A percentile compares a stretch with the other conserved stretches of the same genome.
Conservation (phyloP, 2,113 vertebrate genomes). For the Triplophysa tibetana region DNA sequence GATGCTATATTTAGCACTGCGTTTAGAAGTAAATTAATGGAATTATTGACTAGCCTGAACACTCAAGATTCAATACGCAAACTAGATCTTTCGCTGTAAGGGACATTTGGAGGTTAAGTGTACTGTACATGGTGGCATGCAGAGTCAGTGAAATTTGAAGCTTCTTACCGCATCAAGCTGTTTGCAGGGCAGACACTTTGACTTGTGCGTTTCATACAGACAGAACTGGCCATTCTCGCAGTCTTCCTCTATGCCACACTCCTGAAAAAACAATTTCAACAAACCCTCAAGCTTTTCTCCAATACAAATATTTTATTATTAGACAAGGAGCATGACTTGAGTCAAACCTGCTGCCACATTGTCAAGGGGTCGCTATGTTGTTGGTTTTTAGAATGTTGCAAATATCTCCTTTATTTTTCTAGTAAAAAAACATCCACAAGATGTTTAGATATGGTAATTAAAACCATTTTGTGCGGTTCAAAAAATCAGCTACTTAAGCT, state of each 20-base stretch:
- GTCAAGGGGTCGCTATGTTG: no score
- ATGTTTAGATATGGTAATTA: no score
- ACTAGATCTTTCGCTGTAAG: no score
- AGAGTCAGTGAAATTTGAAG: neutral
- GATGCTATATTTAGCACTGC: neutral
- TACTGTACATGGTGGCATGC: neutral
- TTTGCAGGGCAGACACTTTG: slow-evolving; percentile 84
- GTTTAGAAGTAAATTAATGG: neutral
- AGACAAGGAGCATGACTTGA: no score
- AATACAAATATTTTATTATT: no score
- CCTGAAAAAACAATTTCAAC: slow-evolving; percentile 65
- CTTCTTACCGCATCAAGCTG: slow-evolving; percentile 74
- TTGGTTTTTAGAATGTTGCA: no score
- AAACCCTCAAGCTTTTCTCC: neutral
- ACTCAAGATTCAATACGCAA: neutral
- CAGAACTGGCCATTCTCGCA: slow-evolving; percentile 83
- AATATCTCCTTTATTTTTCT: neutral
- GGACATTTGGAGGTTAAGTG: neutral
- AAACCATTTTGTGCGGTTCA: no score
- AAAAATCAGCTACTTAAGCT: no score
- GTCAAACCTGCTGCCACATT: no score
- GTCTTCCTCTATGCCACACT: slow-evolving; percentile 85
- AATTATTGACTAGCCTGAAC: neutral
- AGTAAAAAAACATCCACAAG: no score
- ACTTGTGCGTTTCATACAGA: slow-evolving; percentile 72